These are phyloP conservation scores for Pyrrhosoma nymphula DNA, from an alignment of 2,888 invertebrate genomes.

Conservation along the genomic window DNA sequence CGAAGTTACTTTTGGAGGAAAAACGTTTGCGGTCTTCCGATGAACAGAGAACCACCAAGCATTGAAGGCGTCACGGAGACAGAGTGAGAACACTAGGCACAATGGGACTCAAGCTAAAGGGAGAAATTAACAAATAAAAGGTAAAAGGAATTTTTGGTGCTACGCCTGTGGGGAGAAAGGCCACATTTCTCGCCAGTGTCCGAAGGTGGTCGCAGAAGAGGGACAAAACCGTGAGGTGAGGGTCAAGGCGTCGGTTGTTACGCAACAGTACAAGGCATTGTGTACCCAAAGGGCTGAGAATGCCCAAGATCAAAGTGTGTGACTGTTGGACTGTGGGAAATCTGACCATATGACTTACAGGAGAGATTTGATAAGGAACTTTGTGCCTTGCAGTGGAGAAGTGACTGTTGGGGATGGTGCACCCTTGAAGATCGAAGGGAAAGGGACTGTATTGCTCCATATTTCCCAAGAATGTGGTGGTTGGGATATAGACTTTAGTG, in stretches of 20 bases:
- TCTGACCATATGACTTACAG: conserved; percentile 23
- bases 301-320: neutral
- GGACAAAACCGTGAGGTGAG: neutral
- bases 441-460: neutral
- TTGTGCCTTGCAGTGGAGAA: neutral
- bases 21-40: neutral
- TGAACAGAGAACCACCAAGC: neutral
- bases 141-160: neutral
- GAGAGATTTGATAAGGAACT: conserved; percentile 14
- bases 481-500: neutral
- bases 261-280: neutral
- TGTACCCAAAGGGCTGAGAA: neutral
- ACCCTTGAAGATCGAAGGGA: neutral
- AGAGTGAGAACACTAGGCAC: no score
- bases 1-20: neutral
- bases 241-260: neutral
- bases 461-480: conserved; percentile 1
- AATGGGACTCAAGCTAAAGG: neutral
- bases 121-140: neutral
- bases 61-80: neutral
- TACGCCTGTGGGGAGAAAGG: conserved; percentile 1
- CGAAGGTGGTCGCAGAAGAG: neutral
- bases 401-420: conserved; percentile 6
- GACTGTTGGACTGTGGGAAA: neutral
- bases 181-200: neutral